Conservation (phyloP, 2,888 invertebrate species). For the Clunio marinus region DNA sequence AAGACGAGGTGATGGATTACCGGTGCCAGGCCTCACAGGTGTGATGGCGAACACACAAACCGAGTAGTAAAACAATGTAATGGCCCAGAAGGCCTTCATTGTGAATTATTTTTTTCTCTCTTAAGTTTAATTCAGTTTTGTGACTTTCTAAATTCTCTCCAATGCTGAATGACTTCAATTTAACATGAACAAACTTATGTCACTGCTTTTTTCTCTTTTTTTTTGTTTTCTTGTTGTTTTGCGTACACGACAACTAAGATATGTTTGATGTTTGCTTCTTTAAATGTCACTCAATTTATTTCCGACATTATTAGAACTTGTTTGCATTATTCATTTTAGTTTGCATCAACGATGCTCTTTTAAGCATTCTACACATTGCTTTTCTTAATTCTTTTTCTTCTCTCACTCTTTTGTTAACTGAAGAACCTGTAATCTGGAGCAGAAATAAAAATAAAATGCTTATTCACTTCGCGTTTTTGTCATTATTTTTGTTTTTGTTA, state of each 20-base stretch:
- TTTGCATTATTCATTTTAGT: slow-evolving; percentile 14
- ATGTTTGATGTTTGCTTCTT: no score
- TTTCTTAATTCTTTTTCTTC: not conserved
- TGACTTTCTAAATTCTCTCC: slow-evolving; percentile 11
- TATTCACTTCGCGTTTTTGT: not conserved
- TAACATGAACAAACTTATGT: not conserved
- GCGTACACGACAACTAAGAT: no score
- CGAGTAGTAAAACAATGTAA: slow-evolving; percentile 4
- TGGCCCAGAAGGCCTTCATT: slow-evolving; percentile 34
- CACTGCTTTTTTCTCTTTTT: not conserved
- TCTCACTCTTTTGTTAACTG: no score
- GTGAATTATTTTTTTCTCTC: not conserved
- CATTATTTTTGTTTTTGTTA: no score
- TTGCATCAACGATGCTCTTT: slow-evolving; percentile 20
- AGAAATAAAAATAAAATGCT: not conserved
- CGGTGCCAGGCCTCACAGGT: slow-evolving; percentile 47
- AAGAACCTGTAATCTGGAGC: no score
- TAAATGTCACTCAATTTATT: slow-evolving; percentile 17
- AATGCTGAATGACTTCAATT: not conserved
- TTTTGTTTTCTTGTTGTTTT: no score
- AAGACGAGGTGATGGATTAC: slow-evolving; percentile 53
- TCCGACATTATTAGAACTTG: slow-evolving; percentile 31
- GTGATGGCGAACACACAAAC: slow-evolving; percentile 37
- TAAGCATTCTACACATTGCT: not conserved
- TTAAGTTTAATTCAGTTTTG: not conserved